Conservation (phyloP, 2,797 vertebrate genomes). For the Morus bassanus region DNA sequence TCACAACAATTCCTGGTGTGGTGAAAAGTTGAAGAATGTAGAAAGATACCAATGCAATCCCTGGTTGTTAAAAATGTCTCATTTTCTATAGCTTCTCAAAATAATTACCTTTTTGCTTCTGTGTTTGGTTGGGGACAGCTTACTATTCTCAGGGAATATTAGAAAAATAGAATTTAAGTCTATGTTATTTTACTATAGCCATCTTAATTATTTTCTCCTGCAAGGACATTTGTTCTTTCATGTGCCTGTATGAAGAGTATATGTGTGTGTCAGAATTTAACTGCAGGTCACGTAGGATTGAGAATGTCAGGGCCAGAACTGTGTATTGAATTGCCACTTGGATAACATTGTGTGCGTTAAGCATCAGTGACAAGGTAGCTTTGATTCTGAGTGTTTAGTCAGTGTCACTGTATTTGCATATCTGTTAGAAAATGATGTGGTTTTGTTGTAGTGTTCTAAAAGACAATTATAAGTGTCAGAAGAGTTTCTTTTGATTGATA, state of each 20-base stretch:
- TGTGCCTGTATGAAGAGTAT: neutral
- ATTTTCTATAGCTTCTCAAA: neutral
- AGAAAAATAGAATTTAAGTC: neutral
- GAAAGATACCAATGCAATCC: neutral
- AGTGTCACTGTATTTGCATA: neutral
- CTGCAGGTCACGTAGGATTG: neutral
- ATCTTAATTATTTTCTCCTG: neutral
- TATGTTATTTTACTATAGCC: neutral
- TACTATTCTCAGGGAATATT: neutral
- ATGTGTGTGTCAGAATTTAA: neutral
- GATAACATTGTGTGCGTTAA: neutral
- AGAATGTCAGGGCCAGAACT: neutral
- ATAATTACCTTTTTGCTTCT: neutral
- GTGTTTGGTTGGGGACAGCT: neutral
- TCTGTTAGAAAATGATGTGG: neutral
- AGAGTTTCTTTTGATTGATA: neutral
- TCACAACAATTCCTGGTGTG: neutral
- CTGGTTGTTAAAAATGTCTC: neutral
- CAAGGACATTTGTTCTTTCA: neutral
- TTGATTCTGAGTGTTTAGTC: neutral
- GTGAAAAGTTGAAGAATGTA: neutral
- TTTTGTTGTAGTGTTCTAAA: neutral
- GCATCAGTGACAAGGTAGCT: neutral
- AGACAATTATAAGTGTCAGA: neutral
- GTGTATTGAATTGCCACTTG: neutral